Conservation (phyloP, 1,140 invertebrate genomes). For the Ooceraea biroi region DNA sequence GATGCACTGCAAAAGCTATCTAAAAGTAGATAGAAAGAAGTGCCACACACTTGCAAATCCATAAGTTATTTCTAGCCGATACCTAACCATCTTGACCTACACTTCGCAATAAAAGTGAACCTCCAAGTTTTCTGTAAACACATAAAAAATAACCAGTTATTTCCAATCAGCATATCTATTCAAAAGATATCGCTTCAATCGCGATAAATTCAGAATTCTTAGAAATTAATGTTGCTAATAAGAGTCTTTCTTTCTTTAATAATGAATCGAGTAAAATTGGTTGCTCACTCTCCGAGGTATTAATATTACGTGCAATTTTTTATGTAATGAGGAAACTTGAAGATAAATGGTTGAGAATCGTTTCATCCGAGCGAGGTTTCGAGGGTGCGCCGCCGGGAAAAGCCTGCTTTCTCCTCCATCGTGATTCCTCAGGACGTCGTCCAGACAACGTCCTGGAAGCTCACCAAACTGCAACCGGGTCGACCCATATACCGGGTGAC, state of each 20-base stretch:
- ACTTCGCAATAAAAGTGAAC: slow-evolving; percentile 13
- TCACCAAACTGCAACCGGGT: slow-evolving; percentile 68
- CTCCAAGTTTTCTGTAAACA: slow-evolving; percentile 15
- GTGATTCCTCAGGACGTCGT: slow-evolving; percentile 49
- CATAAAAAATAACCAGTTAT: neutral
- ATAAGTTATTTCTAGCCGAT: slow-evolving; percentile 28
- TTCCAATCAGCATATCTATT: neutral
- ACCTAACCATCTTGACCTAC: slow-evolving; percentile 19
- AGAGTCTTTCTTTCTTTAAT: neutral
- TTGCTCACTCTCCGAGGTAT: neutral
- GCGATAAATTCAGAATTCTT: neutral
- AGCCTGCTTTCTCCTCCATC: slow-evolving; percentile 3
- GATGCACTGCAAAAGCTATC: too few species aligned
- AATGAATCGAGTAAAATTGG: neutral
- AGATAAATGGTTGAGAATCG: neutral
- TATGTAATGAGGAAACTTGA: neutral
- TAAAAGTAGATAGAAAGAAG: slow-evolving; percentile 5
- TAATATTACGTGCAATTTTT: neutral
- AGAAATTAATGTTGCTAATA: neutral
- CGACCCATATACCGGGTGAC: slow-evolving; percentile 66
- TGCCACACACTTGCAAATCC: neutral
- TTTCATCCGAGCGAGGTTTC: neutral
- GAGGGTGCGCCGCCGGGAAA: slow-evolving; percentile 11
- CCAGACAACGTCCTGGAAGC: slow-evolving; percentile 72
- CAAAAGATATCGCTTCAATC: neutral